These are phyloP conservation scores for Himantopus leucocephalus DNA, from an alignment of 2,113 vertebrate species.

Conservation along the genomic window DNA sequence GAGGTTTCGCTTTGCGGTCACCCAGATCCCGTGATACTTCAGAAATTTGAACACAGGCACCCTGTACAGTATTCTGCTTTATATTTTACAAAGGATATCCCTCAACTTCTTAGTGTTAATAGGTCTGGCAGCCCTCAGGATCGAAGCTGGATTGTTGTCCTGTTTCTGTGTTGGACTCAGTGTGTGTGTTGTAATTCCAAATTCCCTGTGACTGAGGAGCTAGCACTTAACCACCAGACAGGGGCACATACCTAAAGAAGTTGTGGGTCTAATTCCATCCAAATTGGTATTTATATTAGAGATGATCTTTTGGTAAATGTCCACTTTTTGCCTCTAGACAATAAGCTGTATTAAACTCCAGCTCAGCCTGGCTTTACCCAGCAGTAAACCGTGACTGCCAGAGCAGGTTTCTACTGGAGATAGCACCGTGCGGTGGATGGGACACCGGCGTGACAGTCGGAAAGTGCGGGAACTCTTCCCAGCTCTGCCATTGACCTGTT, in stretches of 20 bases:
- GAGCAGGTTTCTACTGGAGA: background rate
- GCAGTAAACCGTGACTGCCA: background rate
- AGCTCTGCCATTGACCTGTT: background rate
- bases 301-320: background rate
- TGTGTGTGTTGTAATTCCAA: background rate
- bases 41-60: background rate
- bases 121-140: background rate
- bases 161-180: background rate
- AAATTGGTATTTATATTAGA: background rate
- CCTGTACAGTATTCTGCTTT: background rate
- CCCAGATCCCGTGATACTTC: background rate
- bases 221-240: accelerated
- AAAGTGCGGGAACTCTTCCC: background rate
- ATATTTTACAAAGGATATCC: background rate
- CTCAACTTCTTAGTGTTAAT: background rate
- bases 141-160: background rate
- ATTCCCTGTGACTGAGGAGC: background rate
- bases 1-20: background rate
- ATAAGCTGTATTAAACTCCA: background rate
- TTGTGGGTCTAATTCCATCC: background rate
- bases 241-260: background rate
- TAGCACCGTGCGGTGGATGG: background rate
- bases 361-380: background rate
- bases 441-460: accelerated
- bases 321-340: accelerated